phyloP scores from a whole-genome alignment of 2,113 vertebrate species.

The Choloepus hoffmanni region DNA sequence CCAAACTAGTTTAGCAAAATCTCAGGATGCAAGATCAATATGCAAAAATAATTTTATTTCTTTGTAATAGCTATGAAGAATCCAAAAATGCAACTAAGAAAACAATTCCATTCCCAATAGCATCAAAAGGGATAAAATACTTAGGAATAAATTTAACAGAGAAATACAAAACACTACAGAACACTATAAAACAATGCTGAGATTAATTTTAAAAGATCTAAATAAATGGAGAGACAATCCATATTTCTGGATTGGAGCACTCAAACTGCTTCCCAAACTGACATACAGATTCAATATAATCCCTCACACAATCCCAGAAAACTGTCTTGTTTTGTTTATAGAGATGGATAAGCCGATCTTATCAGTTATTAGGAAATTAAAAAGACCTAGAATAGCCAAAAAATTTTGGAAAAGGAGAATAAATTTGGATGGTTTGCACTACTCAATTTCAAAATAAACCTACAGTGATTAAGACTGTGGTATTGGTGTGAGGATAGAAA shows the following conservation, averaged over 20 bases:
- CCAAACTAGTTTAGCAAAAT: background rate
- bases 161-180: background rate
- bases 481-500: background rate
- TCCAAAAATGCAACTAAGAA: background rate
- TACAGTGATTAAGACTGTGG: background rate
- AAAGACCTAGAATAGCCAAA: background rate
- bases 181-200: background rate
- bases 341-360: background rate
- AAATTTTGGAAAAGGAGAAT: background rate
- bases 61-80: background rate
- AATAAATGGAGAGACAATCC: background rate
- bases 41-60: background rate
- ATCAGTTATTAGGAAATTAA: background rate
- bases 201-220: background rate
- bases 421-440: background rate
- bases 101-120: background rate
- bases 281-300: background rate
- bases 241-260: background rate
- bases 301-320: background rate
- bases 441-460: background rate
- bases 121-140: background rate
- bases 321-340: background rate
- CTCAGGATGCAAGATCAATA: background rate
- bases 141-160: background rate
- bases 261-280: background rate